phyloP scores from a whole-genome alignment of 1,140 invertebrate species.

The Chrysomallon squamiferum region DNA sequence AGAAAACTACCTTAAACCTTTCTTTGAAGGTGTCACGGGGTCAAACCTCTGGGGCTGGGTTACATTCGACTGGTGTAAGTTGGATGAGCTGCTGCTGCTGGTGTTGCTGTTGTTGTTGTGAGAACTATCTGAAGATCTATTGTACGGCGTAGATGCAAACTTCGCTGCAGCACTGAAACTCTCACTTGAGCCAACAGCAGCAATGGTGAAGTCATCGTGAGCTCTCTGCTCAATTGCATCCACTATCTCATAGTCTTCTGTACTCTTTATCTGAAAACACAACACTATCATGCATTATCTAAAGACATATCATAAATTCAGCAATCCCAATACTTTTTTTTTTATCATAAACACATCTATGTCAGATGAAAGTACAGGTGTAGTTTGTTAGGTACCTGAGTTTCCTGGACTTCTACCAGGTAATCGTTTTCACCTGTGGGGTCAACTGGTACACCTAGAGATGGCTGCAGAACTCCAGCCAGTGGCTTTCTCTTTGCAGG shows the following conservation, averaged over 20 bases:
- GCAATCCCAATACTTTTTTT: too few species aligned
- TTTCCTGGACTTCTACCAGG: background rate
- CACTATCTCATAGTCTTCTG: slow-evolving; percentile 9
- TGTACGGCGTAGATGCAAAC: slow-evolving; percentile 51
- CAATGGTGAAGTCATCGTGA: slow-evolving; percentile 49
- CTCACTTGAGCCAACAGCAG: slow-evolving; percentile 42
- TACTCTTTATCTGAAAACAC: slow-evolving; percentile 8
- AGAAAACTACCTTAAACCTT: background rate
- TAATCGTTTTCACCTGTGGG: background rate
- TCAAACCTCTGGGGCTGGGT: background rate
- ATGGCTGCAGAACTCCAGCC: background rate
- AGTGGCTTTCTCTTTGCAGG: background rate
- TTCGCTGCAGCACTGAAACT: slow-evolving; percentile 50
- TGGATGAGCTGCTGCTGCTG: slow-evolving; percentile 20
- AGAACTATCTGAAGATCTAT: too few species aligned
- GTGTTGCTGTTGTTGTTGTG: too few species aligned
- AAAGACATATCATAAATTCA: too few species aligned
- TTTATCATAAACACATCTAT: slow-evolving; percentile 9
- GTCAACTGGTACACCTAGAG: background rate
- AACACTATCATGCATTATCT: too few species aligned
- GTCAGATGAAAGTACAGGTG: background rate
- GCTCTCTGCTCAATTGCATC: slow-evolving; percentile 37
- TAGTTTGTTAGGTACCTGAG: too few species aligned
- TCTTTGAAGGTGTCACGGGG: background rate
- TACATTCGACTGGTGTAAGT: background rate